Conservation (phyloP, 2,113 vertebrate species). For the Theropithecus gelada region DNA sequence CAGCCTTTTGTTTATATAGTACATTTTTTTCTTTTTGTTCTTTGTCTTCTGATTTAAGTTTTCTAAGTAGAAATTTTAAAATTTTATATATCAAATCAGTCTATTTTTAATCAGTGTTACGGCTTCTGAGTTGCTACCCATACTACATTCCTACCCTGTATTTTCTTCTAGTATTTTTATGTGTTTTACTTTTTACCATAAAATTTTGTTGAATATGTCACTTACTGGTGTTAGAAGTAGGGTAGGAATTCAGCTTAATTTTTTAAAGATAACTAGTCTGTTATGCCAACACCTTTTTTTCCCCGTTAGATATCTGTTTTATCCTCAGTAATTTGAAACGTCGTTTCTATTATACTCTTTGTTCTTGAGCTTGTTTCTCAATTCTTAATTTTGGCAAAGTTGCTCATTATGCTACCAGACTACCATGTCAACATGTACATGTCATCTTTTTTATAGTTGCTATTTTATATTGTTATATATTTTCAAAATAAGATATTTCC, state of each 20-base stretch:
- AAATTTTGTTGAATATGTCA: background rate
- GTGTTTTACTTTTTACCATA: background rate
- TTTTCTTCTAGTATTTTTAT: background rate
- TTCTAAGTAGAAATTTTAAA: background rate
- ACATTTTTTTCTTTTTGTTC: background rate
- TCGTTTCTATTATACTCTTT: background rate
- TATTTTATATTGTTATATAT: background rate
- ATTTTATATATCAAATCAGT: background rate
- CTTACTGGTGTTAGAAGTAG: background rate
- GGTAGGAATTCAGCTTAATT: background rate
- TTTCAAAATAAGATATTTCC: slow-evolving; percentile 42
- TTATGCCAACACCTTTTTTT: background rate
- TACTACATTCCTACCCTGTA: background rate
- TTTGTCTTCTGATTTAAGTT: background rate
- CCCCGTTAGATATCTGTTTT: background rate
- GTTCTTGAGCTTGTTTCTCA: background rate
- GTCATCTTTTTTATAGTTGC: background rate
- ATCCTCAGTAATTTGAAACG: background rate
- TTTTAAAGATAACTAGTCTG: background rate
- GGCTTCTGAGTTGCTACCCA: background rate
- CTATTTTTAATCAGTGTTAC: background rate
- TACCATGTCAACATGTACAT: background rate
- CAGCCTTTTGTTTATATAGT: background rate
- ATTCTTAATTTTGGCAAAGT: slow-evolving; percentile 6
- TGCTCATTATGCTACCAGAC: slow-evolving; percentile 4